phyloP scores from a whole-genome alignment of 2,113 vertebrate species.

The Microcebus griseorufus region DNA sequence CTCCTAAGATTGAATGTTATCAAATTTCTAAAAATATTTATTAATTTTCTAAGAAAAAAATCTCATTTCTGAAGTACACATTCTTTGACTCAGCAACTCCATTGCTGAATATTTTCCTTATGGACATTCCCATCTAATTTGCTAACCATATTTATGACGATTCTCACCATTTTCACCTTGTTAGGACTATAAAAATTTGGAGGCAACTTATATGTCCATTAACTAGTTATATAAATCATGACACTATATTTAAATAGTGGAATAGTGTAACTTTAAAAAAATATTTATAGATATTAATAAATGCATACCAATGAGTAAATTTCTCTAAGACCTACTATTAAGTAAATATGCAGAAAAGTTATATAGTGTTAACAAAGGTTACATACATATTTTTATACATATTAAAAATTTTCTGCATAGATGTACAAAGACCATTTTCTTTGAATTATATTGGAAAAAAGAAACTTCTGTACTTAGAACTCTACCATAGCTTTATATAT shows the following conservation, averaged over 20 bases:
- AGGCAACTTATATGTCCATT: not conserved
- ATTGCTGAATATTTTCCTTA: not conserved
- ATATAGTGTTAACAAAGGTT: not conserved
- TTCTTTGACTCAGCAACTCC: not conserved
- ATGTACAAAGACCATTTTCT: not conserved
- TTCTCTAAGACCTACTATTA: not conserved
- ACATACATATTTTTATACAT: not conserved
- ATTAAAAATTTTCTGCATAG: not conserved
- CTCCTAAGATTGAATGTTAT: not conserved
- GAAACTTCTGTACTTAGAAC: not conserved
- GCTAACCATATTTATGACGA: not conserved
- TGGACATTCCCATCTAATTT: not conserved
- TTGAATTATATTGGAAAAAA: not conserved
- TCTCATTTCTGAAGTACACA: not conserved
- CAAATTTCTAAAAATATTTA: not conserved
- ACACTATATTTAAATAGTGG: not conserved
- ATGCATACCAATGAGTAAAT: not conserved
- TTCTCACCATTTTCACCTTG: not conserved
- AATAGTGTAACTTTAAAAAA: not conserved
- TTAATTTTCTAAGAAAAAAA: not conserved
- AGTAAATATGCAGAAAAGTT: not conserved
- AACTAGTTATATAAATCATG: not conserved
- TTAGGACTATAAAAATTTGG: not conserved
- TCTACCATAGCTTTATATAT: not conserved
- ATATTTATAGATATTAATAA: not conserved